Conservation (phyloP, 2,797 vertebrate genomes). For the Loriculus beryllinus region DNA sequence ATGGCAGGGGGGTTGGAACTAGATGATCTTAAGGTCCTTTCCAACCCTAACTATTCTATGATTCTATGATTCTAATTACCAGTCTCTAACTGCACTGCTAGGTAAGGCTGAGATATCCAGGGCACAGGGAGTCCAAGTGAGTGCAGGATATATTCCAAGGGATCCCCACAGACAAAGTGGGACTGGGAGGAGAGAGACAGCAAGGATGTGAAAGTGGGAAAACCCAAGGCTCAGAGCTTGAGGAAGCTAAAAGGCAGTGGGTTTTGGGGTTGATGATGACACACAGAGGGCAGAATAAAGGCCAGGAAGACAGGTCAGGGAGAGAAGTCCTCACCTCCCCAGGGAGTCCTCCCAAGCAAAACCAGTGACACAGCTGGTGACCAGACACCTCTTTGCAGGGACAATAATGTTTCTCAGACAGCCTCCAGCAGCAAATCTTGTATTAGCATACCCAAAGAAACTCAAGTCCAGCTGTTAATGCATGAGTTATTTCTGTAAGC, state of each 20-base stretch:
- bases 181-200: not conserved
- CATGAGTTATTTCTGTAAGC: not conserved
- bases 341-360: not conserved
- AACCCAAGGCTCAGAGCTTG: not conserved
- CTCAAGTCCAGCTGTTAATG: not conserved
- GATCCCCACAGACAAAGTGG: fast-evolving
- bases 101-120: not conserved
- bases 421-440: not conserved
- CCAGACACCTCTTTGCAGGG: not conserved
- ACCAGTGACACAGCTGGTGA: not conserved
- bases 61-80: no score
- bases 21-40: no score
- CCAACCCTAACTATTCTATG: no score
- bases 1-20: no score
- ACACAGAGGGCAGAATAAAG: not conserved
- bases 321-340: not conserved
- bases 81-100: fast-evolving
- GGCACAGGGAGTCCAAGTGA: fast-evolving
- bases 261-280: not conserved
- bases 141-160: fast-evolving
- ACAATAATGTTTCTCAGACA: not conserved
- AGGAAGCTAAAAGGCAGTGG: no score
- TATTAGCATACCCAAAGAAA: not conserved
- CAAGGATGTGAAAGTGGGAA: not conserved
- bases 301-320: not conserved